Conservation (phyloP, 2,888 invertebrate genomes). For the Anodontia alba region DNA sequence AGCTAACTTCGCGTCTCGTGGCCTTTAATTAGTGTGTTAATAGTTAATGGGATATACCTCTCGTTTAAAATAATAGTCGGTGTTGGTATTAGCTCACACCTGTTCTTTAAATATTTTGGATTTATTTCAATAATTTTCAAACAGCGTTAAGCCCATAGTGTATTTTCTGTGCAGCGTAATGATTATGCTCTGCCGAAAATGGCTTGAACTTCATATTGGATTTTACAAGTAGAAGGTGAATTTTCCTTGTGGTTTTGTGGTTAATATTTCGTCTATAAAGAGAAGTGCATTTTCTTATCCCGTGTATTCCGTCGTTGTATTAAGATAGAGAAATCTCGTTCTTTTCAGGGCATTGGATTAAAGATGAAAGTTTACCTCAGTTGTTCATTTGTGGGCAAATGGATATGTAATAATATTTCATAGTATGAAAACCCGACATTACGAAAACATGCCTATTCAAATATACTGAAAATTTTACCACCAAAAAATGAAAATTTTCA, state of each 20-base stretch:
- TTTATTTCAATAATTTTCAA: not conserved
- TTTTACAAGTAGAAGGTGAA: not conserved
- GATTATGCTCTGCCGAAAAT: not conserved
- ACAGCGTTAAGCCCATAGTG: not conserved
- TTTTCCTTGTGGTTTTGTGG: constrained; percentile 4
- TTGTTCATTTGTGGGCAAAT: not conserved
- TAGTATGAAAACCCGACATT: no score
- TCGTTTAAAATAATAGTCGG: constrained; percentile 8
- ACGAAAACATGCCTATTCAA: no score
- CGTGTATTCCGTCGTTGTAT: not conserved
- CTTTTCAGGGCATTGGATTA: not conserved
- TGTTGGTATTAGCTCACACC: not conserved
- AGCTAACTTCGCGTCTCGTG: not conserved
- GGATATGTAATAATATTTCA: not conserved
- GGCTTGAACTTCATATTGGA: constrained; percentile 8
- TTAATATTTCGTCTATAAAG: constrained; percentile 9
- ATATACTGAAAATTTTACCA: no score
- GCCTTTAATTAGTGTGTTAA: constrained; percentile 13
- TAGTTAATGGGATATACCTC: not conserved
- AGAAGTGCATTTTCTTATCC: not conserved
- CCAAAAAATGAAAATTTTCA: no score
- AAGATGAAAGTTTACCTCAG: not conserved
- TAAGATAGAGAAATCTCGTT: not conserved
- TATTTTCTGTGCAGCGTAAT: not conserved
- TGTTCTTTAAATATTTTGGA: constrained; percentile 8